Percentiles rank a stretch among this genome's conserved stretches.
Conservation (phyloP, 2,888 invertebrate species). For the Melinaea marsaeus region DNA sequence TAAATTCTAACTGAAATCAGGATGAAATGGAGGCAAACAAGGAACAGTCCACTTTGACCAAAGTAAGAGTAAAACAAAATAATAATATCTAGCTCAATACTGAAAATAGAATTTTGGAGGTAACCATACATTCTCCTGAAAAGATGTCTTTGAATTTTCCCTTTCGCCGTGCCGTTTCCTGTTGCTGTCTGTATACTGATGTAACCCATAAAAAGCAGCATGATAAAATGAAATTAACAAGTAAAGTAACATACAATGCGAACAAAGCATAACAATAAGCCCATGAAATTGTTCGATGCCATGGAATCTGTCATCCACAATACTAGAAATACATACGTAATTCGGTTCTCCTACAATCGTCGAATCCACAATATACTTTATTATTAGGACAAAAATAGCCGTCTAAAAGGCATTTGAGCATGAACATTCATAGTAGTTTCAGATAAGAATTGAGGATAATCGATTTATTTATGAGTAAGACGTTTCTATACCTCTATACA, state of each 20-base stretch:
- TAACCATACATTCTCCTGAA: conserved; percentile 89
- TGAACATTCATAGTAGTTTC: conserved; percentile 61
- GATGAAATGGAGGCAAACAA: conserved; percentile 12
- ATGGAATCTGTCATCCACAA: conserved; percentile 57
- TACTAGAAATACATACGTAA: conserved; percentile 45
- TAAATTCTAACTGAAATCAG: conserved; percentile 11
- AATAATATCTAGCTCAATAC: conserved; percentile 67
- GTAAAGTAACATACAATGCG: conserved; percentile 67
- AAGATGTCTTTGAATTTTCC: conserved; percentile 92
- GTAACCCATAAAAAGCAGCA: conserved; percentile 82
- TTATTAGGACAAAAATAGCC: conserved; percentile 50
- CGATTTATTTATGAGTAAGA: conserved; percentile 78
- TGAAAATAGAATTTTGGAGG: conserved; percentile 66
- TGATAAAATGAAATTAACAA: conserved; percentile 77
- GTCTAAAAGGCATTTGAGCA: conserved; percentile 42
- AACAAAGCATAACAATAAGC: conserved; percentile 70
- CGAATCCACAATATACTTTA: conserved; percentile 42
- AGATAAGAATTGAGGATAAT: conserved; percentile 75
- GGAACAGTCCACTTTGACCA: conserved; percentile 21
- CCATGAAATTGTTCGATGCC: conserved; percentile 63
- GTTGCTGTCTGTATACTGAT: conserved; percentile 87
- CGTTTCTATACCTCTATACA: conserved; percentile 70
- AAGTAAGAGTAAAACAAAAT: conserved; percentile 31
- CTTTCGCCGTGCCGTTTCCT: conserved; percentile 87
- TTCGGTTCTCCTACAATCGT: conserved; percentile 33